Base-by-base conservation (phyloP, 2,888 invertebrate species). In the Diarsia dahlii region DNA sequence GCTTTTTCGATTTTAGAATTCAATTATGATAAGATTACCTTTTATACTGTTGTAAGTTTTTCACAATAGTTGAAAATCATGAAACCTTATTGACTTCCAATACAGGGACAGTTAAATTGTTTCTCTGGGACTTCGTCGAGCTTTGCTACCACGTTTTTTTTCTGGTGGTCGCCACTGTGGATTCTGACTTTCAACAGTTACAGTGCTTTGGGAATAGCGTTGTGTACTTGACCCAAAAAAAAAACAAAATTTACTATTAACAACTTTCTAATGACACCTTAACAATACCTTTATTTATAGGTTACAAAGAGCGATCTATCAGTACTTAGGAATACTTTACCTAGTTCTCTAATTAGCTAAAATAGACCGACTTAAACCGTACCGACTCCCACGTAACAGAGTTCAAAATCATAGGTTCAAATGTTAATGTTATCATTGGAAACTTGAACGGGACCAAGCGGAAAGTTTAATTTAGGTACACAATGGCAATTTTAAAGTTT, bases 401-500 rank as follows among this genome's bases (percentile, higher is more conserved):
- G 76, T 80, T 80, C 80, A 71, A 83, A 28, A 74, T 64, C 52
- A 13, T 80, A 72, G 71, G 79, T 85, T 84, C 78, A 87, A 87
- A 85, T 82, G 86, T 88, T 88, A 87, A 87, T 85, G 86, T 82
- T 88, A 84, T 85, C 84, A 78, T 78, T 81, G 79, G 82, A 91
- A 93, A 92, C 90, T 92, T 91, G 86, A 89, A 84, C 86, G 82
- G 76, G 77, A 71, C 85, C 82, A 84, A 84, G 82, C 84, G 83
- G 84, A 90, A 93, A 94, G 92, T 94, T 94, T 91, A 92, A 94
- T 92, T 93, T 91, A 90, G 88, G 88, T 92, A 93, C 92, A 94
- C 93, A 94, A 94, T 94, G 91, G 92, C 92, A 93, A 93, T 94
- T 93, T 92, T 91, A 91, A 94, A 94, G 92, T 95, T 94, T 84